Percentiles rank a stretch among this genome's conserved stretches.
Evolutionary conservation across 2,888 invertebrate genomes (phyloP).

Genomic region (Nomada goodeniana): DNA sequence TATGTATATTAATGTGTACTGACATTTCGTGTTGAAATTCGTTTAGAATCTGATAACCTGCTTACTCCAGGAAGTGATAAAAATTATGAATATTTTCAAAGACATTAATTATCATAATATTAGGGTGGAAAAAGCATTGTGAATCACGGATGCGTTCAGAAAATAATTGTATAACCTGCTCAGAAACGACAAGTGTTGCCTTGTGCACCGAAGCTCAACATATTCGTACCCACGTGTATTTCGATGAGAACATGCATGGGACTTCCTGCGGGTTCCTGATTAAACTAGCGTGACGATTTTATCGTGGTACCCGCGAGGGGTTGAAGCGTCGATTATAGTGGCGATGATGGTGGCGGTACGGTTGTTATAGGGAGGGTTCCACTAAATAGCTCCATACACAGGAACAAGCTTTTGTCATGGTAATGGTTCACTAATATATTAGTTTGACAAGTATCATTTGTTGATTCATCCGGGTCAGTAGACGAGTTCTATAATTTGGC

Average conservation of each 20-base stretch:
- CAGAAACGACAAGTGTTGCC: slow-evolving; percentile 66
- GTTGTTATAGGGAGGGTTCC: slow-evolving; percentile 41
- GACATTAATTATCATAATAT: neutral
- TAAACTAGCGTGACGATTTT: slow-evolving; percentile 80
- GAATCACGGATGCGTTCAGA: slow-evolving; percentile 38
- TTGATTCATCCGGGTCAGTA: slow-evolving; percentile 25
- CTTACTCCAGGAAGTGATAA: neutral
- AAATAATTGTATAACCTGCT: slow-evolving; percentile 44
- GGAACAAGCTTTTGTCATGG: slow-evolving; percentile 48
- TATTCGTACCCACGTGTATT: slow-evolving; percentile 70
- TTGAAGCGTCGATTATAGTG: slow-evolving; percentile 72
- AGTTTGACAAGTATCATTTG: slow-evolving; percentile 26
- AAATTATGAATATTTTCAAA: slow-evolving; percentile 4
- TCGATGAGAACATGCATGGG: slow-evolving; percentile 77
- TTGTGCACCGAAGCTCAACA: slow-evolving; percentile 64
- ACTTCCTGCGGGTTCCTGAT: slow-evolving; percentile 79
- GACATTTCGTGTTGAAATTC: neutral
- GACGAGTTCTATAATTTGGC: neutral
- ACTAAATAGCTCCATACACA: slow-evolving; percentile 33
- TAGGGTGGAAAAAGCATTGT: neutral
- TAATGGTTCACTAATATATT: slow-evolving; percentile 37
- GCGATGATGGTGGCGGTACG: slow-evolving; percentile 59
- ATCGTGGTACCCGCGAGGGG: slow-evolving; percentile 77
- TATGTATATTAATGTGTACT: neutral
- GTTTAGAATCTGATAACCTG: slow-evolving; percentile 11